A percentile compares a stretch with the other conserved stretches of the same genome.
These are phyloP conservation scores for Brachyopa scutellaris DNA, from an alignment of 2,888 invertebrate species.

Conservation along the genomic window DNA sequence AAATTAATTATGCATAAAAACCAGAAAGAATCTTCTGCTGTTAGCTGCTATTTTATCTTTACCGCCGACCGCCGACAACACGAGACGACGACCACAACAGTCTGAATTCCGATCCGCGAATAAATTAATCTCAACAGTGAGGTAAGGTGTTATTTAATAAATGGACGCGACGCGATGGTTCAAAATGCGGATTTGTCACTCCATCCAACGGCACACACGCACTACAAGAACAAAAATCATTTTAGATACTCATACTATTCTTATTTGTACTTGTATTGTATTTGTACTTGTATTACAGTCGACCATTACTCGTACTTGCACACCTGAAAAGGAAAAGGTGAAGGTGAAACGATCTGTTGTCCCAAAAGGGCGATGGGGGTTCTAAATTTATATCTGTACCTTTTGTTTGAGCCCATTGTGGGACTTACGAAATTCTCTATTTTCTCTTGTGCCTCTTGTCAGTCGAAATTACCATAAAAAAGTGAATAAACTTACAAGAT, in stretches of 20 bases:
- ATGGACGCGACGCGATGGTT: slow-evolving; percentile 12
- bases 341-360: slow-evolving; percentile 41
- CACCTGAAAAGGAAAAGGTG: slow-evolving; percentile 63
- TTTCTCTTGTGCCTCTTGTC: not conserved
- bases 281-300: too few species aligned
- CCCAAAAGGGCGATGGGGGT: not conserved
- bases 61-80: not conserved
- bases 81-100: slow-evolving; percentile 49
- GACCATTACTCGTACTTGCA: not conserved
- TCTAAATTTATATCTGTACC: slow-evolving; percentile 34
- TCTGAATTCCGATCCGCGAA: slow-evolving; percentile 47
- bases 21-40: slow-evolving; percentile 38
- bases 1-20: slow-evolving; percentile 50
- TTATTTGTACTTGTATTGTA: too few species aligned
- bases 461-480: slow-evolving; percentile 28
- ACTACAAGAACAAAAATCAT: too few species aligned
- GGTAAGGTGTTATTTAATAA: slow-evolving; percentile 49
- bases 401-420: slow-evolving; percentile 3
- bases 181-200: slow-evolving; percentile 12
- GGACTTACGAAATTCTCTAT: too few species aligned
- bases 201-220: slow-evolving; percentile 10
- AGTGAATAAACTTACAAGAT: slow-evolving; percentile 12
- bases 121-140: slow-evolving; percentile 53
- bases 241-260: too few species aligned
- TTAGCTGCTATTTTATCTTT: slow-evolving; percentile 9